Evolutionary conservation across 2,888 invertebrate genomes (phyloP).

Genomic region (Nysson spinosus): DNA sequence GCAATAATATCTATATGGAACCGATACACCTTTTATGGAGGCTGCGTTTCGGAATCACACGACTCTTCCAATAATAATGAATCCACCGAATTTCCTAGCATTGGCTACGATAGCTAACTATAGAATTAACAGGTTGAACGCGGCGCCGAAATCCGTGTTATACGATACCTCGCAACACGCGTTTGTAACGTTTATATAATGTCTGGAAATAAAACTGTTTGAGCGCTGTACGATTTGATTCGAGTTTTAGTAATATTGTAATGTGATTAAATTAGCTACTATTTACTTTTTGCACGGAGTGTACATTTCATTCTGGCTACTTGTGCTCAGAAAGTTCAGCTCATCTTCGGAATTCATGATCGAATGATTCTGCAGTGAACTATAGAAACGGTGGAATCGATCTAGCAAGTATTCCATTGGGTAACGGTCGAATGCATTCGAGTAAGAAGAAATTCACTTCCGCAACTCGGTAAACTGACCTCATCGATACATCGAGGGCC

Average conservation of each 20-base stretch:
- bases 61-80: constrained; percentile 26
- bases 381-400: constrained; percentile 32
- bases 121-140: too few relatives aligned
- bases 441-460: constrained; percentile 45
- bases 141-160: too few relatives aligned
- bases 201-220: too few relatives aligned
- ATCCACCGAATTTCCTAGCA: constrained; percentile 17
- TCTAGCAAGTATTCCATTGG: constrained; percentile 20
- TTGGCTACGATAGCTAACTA: too few relatives aligned
- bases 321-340: constrained; percentile 16
- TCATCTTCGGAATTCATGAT: constrained; percentile 42
- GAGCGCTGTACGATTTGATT: too few relatives aligned
- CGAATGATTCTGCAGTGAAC: constrained; percentile 27
- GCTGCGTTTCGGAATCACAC: neutral
- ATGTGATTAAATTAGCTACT: too few relatives aligned
- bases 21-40: neutral
- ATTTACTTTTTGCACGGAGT: constrained; percentile 19
- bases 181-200: too few relatives aligned
- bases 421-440: constrained; percentile 29
- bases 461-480: constrained; percentile 32
- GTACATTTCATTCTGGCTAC: constrained; percentile 22
- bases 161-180: too few relatives aligned
- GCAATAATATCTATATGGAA: constrained; percentile 19
- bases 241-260: too few relatives aligned
- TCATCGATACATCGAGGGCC: constrained; percentile 20